Evolutionary conservation across 2,797 vertebrate species (phyloP), one percentile per base, ranked within the genome.

Genomic region (Pelochelys cantorii): DNA sequence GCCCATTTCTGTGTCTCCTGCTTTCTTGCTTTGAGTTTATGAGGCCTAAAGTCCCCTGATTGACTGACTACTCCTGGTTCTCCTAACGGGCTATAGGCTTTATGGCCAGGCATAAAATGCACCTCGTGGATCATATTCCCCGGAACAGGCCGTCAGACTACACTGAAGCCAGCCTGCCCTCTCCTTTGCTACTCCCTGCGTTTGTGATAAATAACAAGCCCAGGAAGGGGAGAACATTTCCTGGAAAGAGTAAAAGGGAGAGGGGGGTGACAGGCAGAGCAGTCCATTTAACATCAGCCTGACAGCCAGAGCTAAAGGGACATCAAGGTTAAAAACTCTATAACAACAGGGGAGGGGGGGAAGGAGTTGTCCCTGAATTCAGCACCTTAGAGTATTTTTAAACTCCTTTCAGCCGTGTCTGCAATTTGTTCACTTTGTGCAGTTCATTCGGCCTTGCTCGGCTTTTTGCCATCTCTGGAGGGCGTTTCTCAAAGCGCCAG

Each of bases 321-420:
- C 90, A 84, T 91, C 79, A 34, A 86, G 90, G 93, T 94, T 86
- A 90, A 93, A 97, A 95, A 93, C 89, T 83, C 0, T 57, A 86
- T 85, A 89, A 89, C 84, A 90, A 93, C 91, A 85, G 75, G 65
- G 11, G 14, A 54, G 53, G 53, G 18, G 29, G 15, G 9, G 80
- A 60, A 93, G 88, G 83, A 93, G 88, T 86, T 94, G 96, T 74
- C 88, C 94, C 94, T 42, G 93, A 89, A 93, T 84, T 80, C 27
- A 22, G 68, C 42, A 86, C 83, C 92, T 55, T 14, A 83, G 84
- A 22, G 57, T 89, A 90, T 92, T 95, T 89, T 90, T 77, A 82
- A 65, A 37, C 0, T 81, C 90, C 34, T 29, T 93, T 92, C 92
- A 91, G 91, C 95, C 87, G 7, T 94, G 94, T 91, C 5, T 55